These are phyloP conservation scores for Vireo altiloquus DNA, from an alignment of 2,113 vertebrate genomes.

Conservation along the genomic window DNA sequence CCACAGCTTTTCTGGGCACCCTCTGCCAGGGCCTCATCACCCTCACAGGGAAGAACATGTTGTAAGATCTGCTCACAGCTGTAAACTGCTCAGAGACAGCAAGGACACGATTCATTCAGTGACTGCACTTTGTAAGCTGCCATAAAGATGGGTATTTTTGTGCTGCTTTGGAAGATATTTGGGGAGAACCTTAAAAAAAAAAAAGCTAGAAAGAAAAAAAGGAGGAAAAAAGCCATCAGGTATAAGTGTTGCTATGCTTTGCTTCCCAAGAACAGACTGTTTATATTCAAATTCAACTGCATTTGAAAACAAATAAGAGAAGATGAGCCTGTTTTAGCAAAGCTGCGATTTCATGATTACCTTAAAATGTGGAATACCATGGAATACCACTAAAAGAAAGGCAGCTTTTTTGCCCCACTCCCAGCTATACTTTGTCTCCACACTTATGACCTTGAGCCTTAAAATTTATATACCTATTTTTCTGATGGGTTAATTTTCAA, in stretches of 20 bases:
- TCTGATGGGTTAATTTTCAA: background rate
- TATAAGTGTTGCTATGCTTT: background rate
- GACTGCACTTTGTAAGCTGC: background rate
- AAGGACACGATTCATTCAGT: background rate
- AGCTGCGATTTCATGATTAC: background rate
- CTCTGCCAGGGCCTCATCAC: background rate
- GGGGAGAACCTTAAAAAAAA: background rate
- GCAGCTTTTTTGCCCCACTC: background rate
- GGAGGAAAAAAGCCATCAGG: background rate
- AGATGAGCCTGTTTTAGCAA: background rate
- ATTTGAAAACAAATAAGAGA: background rate
- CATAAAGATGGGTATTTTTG: background rate
- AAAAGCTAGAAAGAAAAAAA: no score
- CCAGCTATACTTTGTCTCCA: background rate
- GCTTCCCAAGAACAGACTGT: background rate
- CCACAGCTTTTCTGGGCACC: background rate
- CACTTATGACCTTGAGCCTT: background rate
- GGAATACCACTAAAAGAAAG: background rate
- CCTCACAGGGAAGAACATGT: accelerated
- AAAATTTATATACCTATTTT: background rate
- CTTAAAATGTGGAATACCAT: background rate
- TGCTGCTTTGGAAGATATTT: background rate
- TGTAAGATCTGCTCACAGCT: background rate
- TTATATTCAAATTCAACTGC: background rate
- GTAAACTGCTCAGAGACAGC: background rate